Evolutionary conservation across 2,888 invertebrate species (phyloP).

Genomic region (Eristalis intricaria): DNA sequence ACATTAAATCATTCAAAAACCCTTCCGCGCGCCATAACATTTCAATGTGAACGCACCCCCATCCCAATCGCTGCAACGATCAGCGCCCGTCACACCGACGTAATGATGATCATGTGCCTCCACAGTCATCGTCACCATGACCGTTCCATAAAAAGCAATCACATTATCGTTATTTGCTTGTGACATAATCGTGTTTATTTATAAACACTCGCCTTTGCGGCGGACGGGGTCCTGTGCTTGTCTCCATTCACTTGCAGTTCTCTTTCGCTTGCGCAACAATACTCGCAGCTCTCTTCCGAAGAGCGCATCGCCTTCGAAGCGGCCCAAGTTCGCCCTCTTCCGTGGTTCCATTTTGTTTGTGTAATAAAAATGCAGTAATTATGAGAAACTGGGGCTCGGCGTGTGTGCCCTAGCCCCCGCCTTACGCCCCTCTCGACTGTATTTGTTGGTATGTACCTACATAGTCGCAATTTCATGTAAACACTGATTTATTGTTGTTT

Average conservation of each 20-base stretch:
- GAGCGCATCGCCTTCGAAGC: constrained; percentile 15
- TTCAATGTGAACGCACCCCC: constrained; percentile 68
- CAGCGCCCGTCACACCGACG: constrained; percentile 11
- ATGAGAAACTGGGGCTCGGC: constrained; percentile 67
- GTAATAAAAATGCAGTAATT: constrained; percentile 70
- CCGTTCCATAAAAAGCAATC: constrained; percentile 34
- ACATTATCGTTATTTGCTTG: constrained; percentile 54
- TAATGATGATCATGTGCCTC: constrained; percentile 42
- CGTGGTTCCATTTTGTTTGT: constrained; percentile 11
- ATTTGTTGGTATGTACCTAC: constrained; percentile 13
- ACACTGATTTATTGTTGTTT: constrained; percentile 70
- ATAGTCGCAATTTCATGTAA: constrained; percentile 56
- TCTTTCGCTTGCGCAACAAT: constrained; percentile 29
- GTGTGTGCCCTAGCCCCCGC: not conserved
- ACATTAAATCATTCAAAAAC: not conserved
- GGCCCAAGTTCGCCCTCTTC: not conserved
- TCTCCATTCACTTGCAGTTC: constrained; percentile 2
- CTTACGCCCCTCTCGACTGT: not conserved
- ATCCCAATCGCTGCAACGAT: not conserved
- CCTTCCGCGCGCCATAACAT: constrained; percentile 69
- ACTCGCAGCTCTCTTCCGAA: constrained; percentile 51
- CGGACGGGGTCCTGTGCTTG: constrained; percentile 13
- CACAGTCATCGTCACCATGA: constrained; percentile 40
- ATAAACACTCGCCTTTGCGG: constrained; percentile 51
- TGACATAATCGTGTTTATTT: constrained; percentile 69